These are phyloP conservation scores for Pycnomerus fuliginosus DNA, from an alignment of 2,888 invertebrate species.

Conservation along the genomic window DNA sequence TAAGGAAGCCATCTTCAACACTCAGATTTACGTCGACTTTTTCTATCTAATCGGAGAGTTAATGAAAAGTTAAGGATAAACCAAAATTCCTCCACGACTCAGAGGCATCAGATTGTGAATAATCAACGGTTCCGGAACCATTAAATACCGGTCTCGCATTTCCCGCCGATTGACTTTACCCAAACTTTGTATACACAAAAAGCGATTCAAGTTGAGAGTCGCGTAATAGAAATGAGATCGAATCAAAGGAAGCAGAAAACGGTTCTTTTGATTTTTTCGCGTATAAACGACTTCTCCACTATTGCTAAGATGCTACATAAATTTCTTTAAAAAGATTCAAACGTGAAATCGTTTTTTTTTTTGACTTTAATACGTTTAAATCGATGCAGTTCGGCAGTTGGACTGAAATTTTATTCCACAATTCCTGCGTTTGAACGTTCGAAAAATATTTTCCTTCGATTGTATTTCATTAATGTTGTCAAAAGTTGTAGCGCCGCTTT, in stretches of 20 bases:
- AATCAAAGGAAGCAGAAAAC: constrained; percentile 44
- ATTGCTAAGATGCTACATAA: not conserved
- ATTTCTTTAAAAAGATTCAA: too few species aligned
- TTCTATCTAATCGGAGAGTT: constrained; percentile 42
- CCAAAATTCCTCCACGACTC: constrained; percentile 17
- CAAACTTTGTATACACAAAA: constrained; percentile 47
- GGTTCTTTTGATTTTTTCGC: constrained; percentile 44
- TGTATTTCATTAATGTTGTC: too few species aligned
- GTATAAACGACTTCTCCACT: too few species aligned
- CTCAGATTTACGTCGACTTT: constrained; percentile 46
- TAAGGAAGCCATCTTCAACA: too few species aligned
- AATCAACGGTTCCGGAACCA: constrained; percentile 45
- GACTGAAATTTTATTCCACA: too few species aligned
- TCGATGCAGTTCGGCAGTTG: too few species aligned
- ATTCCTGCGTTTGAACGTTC: too few species aligned
- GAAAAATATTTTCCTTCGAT: too few species aligned
- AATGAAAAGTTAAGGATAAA: constrained; percentile 35
- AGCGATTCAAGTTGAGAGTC: constrained; percentile 38
- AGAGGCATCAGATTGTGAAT: constrained; percentile 44
- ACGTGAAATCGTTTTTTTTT: too few species aligned
- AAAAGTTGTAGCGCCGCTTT: too few species aligned
- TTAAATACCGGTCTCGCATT: constrained; percentile 43
- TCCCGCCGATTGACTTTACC: constrained; percentile 45
- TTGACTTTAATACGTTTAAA: too few species aligned
- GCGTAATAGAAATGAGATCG: constrained; percentile 44